A percentile compares a stretch with the other conserved stretches of the same genome.
Evolutionary conservation across 2,888 invertebrate species (phyloP).

Genomic region (Villa cingulata): DNA sequence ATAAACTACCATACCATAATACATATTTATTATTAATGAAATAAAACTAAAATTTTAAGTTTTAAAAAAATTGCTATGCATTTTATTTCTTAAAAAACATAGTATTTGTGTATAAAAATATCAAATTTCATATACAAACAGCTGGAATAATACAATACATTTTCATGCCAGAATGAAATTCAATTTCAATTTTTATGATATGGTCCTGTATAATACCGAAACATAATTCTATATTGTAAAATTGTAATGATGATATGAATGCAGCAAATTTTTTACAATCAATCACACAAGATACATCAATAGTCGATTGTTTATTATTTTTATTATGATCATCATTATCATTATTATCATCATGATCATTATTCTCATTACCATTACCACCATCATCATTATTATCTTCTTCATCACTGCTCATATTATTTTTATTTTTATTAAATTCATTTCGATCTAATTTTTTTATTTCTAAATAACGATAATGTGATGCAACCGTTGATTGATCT

Average conservation of each 20-base stretch:
- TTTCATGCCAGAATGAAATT: conserved; percentile 57
- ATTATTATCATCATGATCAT: neutral
- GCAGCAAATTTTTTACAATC: conserved; percentile 68
- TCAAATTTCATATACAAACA: conserved; percentile 37
- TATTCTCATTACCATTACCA: no score
- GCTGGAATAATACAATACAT: conserved; percentile 73
- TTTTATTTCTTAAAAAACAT: no score
- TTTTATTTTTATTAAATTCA: neutral
- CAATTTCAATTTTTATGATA: conserved; percentile 59
- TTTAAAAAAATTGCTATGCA: no score
- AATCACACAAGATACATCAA: conserved; percentile 45
- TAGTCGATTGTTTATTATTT: conserved; percentile 33
- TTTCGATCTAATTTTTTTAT: conserved; percentile 38
- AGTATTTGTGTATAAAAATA: no score
- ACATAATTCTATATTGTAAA: conserved; percentile 55
- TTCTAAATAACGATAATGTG: conserved; percentile 61
- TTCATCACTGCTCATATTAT: conserved; percentile 10
- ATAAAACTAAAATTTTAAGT: no score
- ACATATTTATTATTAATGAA: no score
- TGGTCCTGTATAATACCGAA: conserved; percentile 65
- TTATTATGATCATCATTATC: conserved; percentile 10
- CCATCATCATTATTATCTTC: conserved; percentile 7
- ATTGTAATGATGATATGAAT: conserved; percentile 65
- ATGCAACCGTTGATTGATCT: conserved; percentile 65
- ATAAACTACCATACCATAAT: no score